These are phyloP conservation scores for Oncorhynchus nerka DNA, from an alignment of 2,113 vertebrate genomes.

Conservation along the genomic window DNA sequence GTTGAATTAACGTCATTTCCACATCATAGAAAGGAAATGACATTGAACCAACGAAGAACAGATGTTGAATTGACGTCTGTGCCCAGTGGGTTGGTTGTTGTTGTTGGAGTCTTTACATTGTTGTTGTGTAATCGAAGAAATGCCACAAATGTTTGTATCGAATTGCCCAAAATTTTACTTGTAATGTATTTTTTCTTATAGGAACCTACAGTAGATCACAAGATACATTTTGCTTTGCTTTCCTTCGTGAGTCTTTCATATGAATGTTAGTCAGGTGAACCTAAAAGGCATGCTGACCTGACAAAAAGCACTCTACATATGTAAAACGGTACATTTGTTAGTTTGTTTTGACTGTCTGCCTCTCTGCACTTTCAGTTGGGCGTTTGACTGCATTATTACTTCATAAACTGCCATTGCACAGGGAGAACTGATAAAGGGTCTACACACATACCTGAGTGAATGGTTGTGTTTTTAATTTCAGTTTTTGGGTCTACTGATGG, in stretches of 20 bases:
- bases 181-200: neutral
- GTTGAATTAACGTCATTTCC: no score
- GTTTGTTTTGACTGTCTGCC: neutral
- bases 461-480: slow-evolving; percentile 4
- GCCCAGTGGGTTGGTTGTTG: no score
- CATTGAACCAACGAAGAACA: no score
- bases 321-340: neutral
- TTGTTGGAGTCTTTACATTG: no score
- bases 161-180: no score
- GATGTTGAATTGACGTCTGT: no score
- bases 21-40: no score
- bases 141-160: no score
- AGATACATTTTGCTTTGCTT: neutral
- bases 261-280: neutral
- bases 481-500: slow-evolving; percentile 11
- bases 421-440: slow-evolving; percentile 23
- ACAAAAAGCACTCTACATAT: neutral
- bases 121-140: no score
- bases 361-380: neutral
- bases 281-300: neutral
- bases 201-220: neutral
- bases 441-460: slow-evolving; percentile 26
- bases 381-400: neutral
- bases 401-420: neutral
- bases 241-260: slow-evolving; percentile 1